A percentile compares a stretch with the other conserved stretches of the same genome.
Conservation (phyloP, 2,113 vertebrate species). For the Platichthys stellatus region DNA sequence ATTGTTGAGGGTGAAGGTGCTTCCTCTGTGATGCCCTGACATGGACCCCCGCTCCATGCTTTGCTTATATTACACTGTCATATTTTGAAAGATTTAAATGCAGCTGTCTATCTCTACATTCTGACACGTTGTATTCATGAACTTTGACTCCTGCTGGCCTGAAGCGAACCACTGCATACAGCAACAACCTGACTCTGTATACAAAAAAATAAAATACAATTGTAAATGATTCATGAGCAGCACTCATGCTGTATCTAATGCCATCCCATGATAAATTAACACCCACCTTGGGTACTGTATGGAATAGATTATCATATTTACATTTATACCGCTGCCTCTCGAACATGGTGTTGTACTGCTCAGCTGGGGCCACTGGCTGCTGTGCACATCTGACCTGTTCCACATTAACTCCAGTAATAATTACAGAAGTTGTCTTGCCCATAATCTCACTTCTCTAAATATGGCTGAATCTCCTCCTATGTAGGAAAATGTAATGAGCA, state of each 20-base stretch:
- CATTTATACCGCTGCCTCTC: neutral
- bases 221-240: slow-evolving; percentile 23
- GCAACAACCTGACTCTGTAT: neutral
- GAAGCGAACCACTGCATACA: neutral
- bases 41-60: neutral
- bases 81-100: neutral
- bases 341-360: neutral
- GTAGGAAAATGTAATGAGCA: too few relatives aligned
- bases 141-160: neutral
- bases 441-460: neutral
- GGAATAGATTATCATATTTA: slow-evolving; percentile 15
- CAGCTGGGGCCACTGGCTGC: neutral
- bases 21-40: neutral
- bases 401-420: slow-evolving; percentile 6
- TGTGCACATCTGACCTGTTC: slow-evolving; percentile 1
- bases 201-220: neutral
- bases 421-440: neutral
- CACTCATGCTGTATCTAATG: neutral
- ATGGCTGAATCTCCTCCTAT: neutral
- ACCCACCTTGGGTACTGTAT: neutral
- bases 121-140: neutral
- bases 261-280: slow-evolving; percentile 14
- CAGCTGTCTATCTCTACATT: neutral
- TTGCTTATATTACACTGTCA: neutral
- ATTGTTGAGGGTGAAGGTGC: neutral